Evolutionary conservation across 1,140 invertebrate genomes (phyloP), one percentile per base, ranked within the genome.

Genomic region (Apolygus lucorum): DNA sequence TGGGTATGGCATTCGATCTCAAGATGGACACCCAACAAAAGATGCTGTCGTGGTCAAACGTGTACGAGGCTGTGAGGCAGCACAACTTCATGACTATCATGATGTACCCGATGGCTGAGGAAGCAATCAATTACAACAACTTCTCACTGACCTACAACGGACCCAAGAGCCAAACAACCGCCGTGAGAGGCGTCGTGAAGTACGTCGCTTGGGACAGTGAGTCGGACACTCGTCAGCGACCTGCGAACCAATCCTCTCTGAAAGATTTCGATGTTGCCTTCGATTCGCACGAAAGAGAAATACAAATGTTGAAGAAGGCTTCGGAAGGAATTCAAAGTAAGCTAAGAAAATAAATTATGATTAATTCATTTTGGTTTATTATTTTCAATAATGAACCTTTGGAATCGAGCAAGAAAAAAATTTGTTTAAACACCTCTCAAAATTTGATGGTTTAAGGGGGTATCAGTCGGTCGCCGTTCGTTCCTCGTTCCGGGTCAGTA

Each of bases 1-100:
- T 79, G 64, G 82, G 82, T 42, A 70, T 79, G 17, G 75, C 75
- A 63, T 81, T 83, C 78, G 78, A 82, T 67, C 28, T 82, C 4
- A 76, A 82, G 70, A 79, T 77, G 28, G 78, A 81, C 67, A 80
- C 81, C 14, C 82, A 84, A 52, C 68, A 74, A 26, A 70, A 76
- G 24, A 70, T 73, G 49, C 68, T 80, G 74, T 28, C 77, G 74
- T 17, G 79, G 24, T 27, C 52, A 28, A 34, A 28, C 29, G 1
- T 74, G 1, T 72, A 74, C 24, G 26, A 74, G 2, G 52, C 21
- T 26, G 21, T 71, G 2, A 67, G 28, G 13, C 34, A 65, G 4
- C 28, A 76, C n/a, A 75, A 78, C 54, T 28, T 74, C 21, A 28
- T 76, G 1, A 74, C 76, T 59, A 65, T 70, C 27, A 67, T 80